Conservation (phyloP, 1,140 invertebrate species). For the Paraescarpia echinospica region DNA sequence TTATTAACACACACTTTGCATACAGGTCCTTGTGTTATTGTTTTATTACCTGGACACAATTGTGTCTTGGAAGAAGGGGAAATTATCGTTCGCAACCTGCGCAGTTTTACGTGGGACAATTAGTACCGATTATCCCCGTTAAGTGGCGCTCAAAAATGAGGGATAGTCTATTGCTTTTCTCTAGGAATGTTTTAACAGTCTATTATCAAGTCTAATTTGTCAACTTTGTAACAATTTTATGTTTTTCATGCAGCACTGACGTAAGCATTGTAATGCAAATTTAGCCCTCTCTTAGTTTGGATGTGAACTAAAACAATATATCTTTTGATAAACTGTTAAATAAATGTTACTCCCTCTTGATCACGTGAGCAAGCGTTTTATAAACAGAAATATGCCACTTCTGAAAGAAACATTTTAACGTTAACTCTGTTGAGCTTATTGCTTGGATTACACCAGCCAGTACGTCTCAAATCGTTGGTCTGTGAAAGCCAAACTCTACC, state of each 20-base stretch:
- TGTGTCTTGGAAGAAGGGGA: not conserved
- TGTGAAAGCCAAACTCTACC: not conserved
- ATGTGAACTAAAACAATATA: not conserved
- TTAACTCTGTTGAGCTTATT: not conserved
- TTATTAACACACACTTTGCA: not conserved
- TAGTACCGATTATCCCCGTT: not conserved
- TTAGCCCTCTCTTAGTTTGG: not conserved
- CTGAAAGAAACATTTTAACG: not conserved
- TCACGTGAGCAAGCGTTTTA: not conserved
- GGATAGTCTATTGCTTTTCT: not conserved
- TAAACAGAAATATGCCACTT: not conserved
- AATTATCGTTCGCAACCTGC: not conserved
- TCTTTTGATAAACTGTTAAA: not conserved
- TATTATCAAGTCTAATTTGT: not conserved
- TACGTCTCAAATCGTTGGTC: not conserved
- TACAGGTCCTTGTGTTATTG: not conserved
- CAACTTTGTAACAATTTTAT: not conserved
- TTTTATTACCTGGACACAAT: not conserved
- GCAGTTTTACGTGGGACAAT: not conserved
- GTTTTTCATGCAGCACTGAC: not conserved
- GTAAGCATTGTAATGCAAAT: not conserved
- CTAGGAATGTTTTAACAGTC: not conserved
- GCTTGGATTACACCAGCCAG: not conserved
- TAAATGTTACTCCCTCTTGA: not conserved
- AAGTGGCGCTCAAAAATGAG: not conserved